Evolutionary conservation across 1,140 invertebrate species (phyloP).

Genomic region (Triops cancriformis): DNA sequence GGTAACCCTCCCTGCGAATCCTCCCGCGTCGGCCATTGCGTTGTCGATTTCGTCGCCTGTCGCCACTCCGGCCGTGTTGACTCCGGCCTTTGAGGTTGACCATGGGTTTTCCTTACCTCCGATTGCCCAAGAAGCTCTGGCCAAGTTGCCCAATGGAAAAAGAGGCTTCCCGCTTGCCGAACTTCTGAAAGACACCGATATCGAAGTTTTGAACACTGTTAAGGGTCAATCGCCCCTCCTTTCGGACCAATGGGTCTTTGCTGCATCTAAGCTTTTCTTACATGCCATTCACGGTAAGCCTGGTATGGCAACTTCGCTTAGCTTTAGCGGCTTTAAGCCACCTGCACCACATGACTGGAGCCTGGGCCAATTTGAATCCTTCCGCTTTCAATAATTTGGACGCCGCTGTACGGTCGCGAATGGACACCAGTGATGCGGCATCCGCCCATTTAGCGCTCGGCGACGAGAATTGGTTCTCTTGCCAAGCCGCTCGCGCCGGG

Average conservation of each 20-base stretch:
- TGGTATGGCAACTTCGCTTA: neutral
- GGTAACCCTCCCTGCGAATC: neutral
- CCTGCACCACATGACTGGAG: neutral
- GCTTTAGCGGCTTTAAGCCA: neutral
- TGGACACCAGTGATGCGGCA: neutral
- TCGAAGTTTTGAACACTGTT: neutral
- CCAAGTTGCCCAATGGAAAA: neutral
- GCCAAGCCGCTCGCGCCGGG: neutral
- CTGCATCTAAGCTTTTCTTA: neutral
- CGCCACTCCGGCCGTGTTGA: neutral
- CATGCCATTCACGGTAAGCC: neutral
- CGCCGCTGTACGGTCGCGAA: neutral
- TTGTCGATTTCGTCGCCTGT: neutral
- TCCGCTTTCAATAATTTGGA: neutral
- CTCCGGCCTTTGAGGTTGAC: neutral
- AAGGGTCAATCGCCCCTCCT: neutral
- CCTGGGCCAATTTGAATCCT: neutral
- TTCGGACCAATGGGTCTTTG: neutral
- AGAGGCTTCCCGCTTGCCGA: neutral
- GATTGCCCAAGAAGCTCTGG: neutral
- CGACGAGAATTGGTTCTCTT: neutral
- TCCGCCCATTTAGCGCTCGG: neutral
- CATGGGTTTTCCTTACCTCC: neutral
- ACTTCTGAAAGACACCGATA: neutral
- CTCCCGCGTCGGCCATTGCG: neutral